Conservation (phyloP, 1,140 invertebrate species). For the Drepana arcuata region DNA sequence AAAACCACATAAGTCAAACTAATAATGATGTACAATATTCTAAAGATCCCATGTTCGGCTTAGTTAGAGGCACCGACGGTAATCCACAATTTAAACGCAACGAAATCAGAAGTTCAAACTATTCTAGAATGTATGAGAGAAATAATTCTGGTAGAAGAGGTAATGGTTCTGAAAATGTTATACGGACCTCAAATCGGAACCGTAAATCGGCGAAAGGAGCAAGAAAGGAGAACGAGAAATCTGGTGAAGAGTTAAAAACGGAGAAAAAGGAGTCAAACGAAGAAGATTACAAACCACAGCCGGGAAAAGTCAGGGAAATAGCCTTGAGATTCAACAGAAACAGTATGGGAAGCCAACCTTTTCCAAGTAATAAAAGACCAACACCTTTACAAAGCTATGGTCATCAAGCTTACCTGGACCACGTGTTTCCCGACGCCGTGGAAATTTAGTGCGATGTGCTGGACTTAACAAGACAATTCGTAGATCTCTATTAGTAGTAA, state of each 20-base stretch:
- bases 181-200: slow-evolving; percentile 28
- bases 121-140: slow-evolving; percentile 34
- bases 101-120: slow-evolving; percentile 31
- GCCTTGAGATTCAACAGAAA: slow-evolving; percentile 55
- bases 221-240: slow-evolving; percentile 27
- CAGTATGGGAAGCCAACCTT: slow-evolving; percentile 27
- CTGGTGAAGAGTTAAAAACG: slow-evolving; percentile 25
- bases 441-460: too few relatives aligned
- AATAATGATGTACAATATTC: slow-evolving; percentile 59
- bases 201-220: slow-evolving; percentile 17
- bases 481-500: too few relatives aligned
- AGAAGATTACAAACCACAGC: slow-evolving; percentile 37
- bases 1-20: slow-evolving; percentile 34
- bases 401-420: slow-evolving; percentile 62
- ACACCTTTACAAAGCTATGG: slow-evolving; percentile 62
- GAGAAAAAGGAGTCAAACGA: slow-evolving; percentile 12
- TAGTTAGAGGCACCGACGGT: slow-evolving; percentile 22
- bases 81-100: slow-evolving; percentile 29
- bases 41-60: slow-evolving; percentile 50
- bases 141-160: slow-evolving; percentile 32
- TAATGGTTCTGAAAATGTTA: slow-evolving; percentile 16
- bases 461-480: too few relatives aligned
- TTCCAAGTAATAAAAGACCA: slow-evolving; percentile 44
- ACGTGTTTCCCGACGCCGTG: slow-evolving; percentile 66
- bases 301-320: slow-evolving; percentile 62